Conservation (phyloP, 2,888 invertebrate species). For the Ecdyonurus torrentis region DNA sequence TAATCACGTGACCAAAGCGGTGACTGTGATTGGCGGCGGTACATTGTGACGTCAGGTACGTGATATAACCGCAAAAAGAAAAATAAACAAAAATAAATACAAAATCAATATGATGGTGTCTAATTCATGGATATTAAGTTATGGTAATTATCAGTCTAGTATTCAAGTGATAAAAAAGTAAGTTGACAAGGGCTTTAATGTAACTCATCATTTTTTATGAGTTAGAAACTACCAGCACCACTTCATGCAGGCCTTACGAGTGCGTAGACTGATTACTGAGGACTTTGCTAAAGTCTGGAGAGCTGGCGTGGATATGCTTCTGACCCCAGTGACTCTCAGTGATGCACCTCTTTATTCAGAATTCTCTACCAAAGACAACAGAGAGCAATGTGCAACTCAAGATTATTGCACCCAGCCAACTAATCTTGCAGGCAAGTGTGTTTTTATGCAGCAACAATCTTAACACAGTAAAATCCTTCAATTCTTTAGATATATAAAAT, state of each 20-base stretch:
- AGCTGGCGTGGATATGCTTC: conserved; percentile 50
- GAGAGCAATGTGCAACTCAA: conserved; percentile 73
- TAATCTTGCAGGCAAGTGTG: conserved; percentile 73
- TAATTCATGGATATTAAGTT: no score
- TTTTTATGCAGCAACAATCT: no score
- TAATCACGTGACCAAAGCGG: no score
- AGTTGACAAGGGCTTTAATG: not conserved
- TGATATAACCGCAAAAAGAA: no score
- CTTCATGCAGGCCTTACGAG: conserved; percentile 74
- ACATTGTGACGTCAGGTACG: no score
- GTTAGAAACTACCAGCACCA: conserved; percentile 81
- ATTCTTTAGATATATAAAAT: no score
- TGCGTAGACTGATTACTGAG: conserved; percentile 69
- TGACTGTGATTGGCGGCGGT: no score
- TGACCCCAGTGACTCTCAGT: conserved; percentile 83
- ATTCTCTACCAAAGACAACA: conserved; percentile 58
- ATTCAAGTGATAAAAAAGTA: no score
- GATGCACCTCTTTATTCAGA: conserved; percentile 71
- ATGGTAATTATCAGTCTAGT: no score
- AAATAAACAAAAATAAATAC: no score
- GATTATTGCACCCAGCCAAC: conserved; percentile 94
- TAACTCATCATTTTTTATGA: not conserved
- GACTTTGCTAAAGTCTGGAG: conserved; percentile 72
- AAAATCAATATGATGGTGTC: no score
- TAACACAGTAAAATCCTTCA: no score